Percentiles rank a stretch among this genome's conserved stretches.
These are phyloP conservation scores for Alethe diademata DNA, from an alignment of 2,113 vertebrate species.

Conservation along the genomic window DNA sequence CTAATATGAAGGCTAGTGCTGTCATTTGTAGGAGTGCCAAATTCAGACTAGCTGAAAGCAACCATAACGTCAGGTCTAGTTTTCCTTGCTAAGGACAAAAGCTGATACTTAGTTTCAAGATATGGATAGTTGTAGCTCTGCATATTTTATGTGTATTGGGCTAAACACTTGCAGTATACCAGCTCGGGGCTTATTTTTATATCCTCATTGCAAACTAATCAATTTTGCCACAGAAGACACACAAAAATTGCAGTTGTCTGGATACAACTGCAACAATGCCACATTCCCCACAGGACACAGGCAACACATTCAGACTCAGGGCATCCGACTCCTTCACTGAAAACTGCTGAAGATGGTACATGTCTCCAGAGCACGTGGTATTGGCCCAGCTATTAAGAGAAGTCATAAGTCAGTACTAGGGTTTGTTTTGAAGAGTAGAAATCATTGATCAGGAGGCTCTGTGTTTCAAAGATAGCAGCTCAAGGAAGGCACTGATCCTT, in stretches of 20 bases:
- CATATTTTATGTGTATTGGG: background rate
- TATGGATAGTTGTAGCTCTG: background rate
- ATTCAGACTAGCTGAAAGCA: background rate
- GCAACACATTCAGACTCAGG: accelerated
- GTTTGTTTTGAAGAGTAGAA: background rate
- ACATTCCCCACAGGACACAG: background rate
- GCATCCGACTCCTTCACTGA: background rate
- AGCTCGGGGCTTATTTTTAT: background rate
- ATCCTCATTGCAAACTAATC: background rate
- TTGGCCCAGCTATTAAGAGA: background rate
- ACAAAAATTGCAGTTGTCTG: background rate
- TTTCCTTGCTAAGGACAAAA: background rate
- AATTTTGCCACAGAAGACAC: background rate
- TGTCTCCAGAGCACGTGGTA: background rate
- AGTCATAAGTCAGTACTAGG: background rate
- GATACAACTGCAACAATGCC: background rate
- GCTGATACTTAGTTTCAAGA: background rate
- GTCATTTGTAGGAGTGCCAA: background rate
- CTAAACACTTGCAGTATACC: background rate
- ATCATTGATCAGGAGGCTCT: background rate
- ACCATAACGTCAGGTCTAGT: background rate
- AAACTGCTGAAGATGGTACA: background rate
- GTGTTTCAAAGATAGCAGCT: background rate
- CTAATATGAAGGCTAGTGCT: background rate
- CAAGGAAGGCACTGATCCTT: background rate